A percentile compares a stretch with the other conserved stretches of the same genome.
Evolutionary conservation across 2,888 invertebrate species (phyloP).

Genomic region (Phortica magna): DNA sequence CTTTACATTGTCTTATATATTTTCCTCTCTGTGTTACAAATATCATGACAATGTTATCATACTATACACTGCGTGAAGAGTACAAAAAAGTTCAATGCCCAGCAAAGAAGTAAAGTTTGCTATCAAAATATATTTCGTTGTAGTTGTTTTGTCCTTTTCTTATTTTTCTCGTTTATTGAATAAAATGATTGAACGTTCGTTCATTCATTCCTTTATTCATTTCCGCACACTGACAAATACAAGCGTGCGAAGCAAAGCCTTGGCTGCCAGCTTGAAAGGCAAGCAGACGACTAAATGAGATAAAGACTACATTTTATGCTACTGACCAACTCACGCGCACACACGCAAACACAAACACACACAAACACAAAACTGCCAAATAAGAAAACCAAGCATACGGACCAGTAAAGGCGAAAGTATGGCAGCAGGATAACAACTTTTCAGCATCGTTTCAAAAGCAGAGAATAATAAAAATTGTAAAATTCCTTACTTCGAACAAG

Average conservation of each 20-base stretch:
- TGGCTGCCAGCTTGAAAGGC: neutral
- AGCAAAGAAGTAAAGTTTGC: neutral
- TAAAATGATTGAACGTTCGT: conserved; percentile 28
- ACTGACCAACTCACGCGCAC: conserved; percentile 1
- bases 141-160: neutral
- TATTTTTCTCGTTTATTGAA: conserved; percentile 28
- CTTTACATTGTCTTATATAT: no score
- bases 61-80: no score
- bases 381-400: neutral
- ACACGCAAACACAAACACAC: neutral
- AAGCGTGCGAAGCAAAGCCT: conserved; percentile 17
- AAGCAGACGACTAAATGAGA: neutral
- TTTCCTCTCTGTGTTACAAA: no score
- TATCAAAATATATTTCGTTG: conserved; percentile 31
- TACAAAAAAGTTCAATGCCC: neutral
- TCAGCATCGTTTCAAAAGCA: neutral
- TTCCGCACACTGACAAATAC: neutral
- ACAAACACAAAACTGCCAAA: neutral
- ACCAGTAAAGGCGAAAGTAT: neutral
- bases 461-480: neutral
- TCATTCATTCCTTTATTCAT: neutral
- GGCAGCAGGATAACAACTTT: conserved; percentile 17
- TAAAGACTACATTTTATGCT: conserved; percentile 25
- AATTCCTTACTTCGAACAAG: neutral
- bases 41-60: no score